Evolutionary conservation across 2,797 vertebrate genomes (phyloP), one percentile per base, ranked within the genome.

Genomic region (Haliaeetus vocifer): DNA sequence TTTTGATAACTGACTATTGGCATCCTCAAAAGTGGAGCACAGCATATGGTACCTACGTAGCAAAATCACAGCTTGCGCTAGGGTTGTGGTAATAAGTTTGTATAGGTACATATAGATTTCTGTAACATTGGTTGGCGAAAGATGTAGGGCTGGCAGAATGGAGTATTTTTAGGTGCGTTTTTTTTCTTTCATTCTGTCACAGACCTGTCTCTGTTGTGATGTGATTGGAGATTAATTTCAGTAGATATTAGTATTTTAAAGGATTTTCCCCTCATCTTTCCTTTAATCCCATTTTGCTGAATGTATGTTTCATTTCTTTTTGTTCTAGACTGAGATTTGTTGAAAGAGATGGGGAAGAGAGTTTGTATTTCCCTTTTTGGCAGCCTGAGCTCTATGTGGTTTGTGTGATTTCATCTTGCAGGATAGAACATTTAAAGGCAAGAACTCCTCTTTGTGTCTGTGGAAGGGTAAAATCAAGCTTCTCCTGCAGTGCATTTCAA

Each of bases 381-480:
- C 79, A 92, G 81, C 90, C 90, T 66, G 81, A 93, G 79, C 86
- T 92, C 70, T 68, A 4, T 80, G 91, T 93, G 72, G 92, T 83
- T 94, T 86, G 45, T 72, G 79, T 93, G 92, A 96, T 91, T 94
- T 95, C 84, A 35, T 88, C 92, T 90, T 91, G 93, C 86, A 88
- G 93, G 81, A 76, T 75, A 75, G 93, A 94, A 76, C 53, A 59
- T 94, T 87, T 93, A 94, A 96, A 96, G 68, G 91, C 92, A 91
- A 95, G 83, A 83, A 94, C 92, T 96, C 93, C 70, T 90, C 58
- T 94, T 94, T 95, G 90, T 96, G 92, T 67, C 91, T 85, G 37
- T 86, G 76, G 82, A 95, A 95, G 91, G 85, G 71, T 91, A 86
- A 96, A 95, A 93, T 93, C 91, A 93, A 91, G 74, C 92, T 92